Evolutionary conservation across 2,888 invertebrate genomes (phyloP), one percentile per base, ranked within the genome.

Genomic region (Heliconius erato): DNA sequence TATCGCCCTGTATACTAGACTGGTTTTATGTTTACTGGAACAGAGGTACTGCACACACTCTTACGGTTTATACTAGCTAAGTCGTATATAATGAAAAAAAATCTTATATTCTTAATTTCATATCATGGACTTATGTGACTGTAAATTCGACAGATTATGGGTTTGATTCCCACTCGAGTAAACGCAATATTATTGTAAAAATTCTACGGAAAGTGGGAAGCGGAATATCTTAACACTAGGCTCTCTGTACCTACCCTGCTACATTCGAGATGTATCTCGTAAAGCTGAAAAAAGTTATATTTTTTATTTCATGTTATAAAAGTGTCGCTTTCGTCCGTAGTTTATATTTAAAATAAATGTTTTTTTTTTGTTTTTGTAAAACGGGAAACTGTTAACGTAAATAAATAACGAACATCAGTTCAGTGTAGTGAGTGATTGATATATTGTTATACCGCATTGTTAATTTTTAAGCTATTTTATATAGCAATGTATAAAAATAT

Each of bases 1-100:
- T 88, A 83, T 79, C 80, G 80, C 85, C 87, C 86, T 83, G 84
- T 84, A 83, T 82, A 85, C 84, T 80, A 84, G 67, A 85, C 84
- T 84, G 78, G 54, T 63, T 83, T 78, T 54, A 80, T 80, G 84
- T 80, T 79, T 44, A 28, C 65, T 49, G 49, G 76, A 63, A 71
- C 1, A 23, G 44, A 12, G 44, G 44, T 35, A 28, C 63, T 49
- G 19, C 12, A 71, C n/a, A 79, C 78, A 82, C 78, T 81, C 32
- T 32, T 63, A 28, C 72, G 77, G 11, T 40, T 54, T 14, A n/a
- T 35, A 9, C 28, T 32, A 7, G 40, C 26, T 26, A 49, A 72
- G 6, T 26, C n/a, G 16, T 49, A 16, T 72, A 26, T 72, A 72
- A 49, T 44, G 44, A 44, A 26, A 72, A 44, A 71, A 44, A 26